A percentile compares a stretch with the other conserved stretches of the same genome.
phyloP scores from a whole-genome alignment of 37 sponge, comb jelly and placozoan species.

The Tethya wilhelma region DNA sequence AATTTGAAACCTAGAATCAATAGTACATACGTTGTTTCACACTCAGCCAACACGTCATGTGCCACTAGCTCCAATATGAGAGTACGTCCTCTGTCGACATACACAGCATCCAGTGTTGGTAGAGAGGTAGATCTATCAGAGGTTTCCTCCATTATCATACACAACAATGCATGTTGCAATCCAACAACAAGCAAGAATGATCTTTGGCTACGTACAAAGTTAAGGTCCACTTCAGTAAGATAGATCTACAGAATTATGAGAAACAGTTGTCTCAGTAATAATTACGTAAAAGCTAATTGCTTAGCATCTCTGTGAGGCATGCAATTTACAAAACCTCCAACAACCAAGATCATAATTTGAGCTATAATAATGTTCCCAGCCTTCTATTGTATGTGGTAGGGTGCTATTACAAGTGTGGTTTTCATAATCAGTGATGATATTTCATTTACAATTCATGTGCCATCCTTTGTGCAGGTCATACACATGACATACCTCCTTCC shows the following conservation, averaged over 20 bases:
- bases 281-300: neutral
- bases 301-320: neutral
- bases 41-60: slow-evolving; percentile 31
- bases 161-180: slow-evolving; percentile 38
- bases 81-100: slow-evolving; percentile 28
- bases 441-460: too few species aligned
- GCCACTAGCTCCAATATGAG: slow-evolving; percentile 41
- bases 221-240: neutral
- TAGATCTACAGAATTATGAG: neutral
- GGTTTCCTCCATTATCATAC: slow-evolving; percentile 38
- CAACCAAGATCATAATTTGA: too few species aligned
- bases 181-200: slow-evolving; percentile 47
- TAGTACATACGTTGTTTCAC: slow-evolving; percentile 45
- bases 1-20: too few species aligned
- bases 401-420: too few species aligned
- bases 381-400: too few species aligned
- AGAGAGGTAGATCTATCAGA: neutral
- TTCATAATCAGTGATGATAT: too few species aligned
- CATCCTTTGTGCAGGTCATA: too few species aligned
- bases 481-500: slow-evolving; percentile 60
- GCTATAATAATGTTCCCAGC: too few species aligned
- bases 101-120: slow-evolving; percentile 30
- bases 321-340: too few species aligned
- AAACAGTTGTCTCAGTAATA: neutral
- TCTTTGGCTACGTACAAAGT: neutral